Evolutionary conservation across 2,797 vertebrate genomes (phyloP).

Genomic region (Carduelis carduelis): DNA sequence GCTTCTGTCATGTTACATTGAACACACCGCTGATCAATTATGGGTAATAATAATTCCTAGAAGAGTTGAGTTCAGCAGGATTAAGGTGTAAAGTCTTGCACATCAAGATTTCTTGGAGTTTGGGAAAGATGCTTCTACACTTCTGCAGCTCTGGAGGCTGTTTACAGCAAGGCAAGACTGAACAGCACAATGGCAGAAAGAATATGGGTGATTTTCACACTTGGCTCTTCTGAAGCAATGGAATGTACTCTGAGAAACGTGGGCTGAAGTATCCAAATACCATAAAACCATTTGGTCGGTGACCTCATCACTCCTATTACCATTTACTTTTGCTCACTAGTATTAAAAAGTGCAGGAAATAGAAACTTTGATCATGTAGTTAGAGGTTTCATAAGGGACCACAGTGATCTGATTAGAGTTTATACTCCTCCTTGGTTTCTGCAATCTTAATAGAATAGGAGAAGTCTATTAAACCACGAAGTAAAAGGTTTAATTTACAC

Average conservation of each 20-base stretch:
- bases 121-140: not conserved
- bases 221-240: not conserved
- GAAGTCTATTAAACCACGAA: conserved; percentile 13
- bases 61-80: not conserved
- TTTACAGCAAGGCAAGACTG: not conserved
- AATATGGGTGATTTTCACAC: not conserved
- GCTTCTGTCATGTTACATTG: not conserved
- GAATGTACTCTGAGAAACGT: not conserved
- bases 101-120: not conserved
- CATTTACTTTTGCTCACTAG: not conserved
- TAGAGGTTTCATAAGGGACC: conserved; percentile 40
- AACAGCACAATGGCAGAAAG: not conserved
- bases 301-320: not conserved
- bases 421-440: conserved; percentile 10
- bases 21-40: not conserved
- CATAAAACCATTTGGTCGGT: not conserved
- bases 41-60: not conserved
- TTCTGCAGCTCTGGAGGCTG: not conserved
- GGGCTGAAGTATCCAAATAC: not conserved
- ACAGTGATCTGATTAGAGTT: conserved; percentile 37
- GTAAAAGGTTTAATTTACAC: not conserved
- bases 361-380: conserved; percentile 36
- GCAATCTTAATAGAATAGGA: not conserved
- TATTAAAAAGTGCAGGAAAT: conserved; percentile 48
- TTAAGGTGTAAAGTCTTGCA: not conserved